Evolutionary conservation across 2,888 invertebrate genomes (phyloP), one percentile per base, ranked within the genome.

Genomic region (Cryptus viduatorius): DNA sequence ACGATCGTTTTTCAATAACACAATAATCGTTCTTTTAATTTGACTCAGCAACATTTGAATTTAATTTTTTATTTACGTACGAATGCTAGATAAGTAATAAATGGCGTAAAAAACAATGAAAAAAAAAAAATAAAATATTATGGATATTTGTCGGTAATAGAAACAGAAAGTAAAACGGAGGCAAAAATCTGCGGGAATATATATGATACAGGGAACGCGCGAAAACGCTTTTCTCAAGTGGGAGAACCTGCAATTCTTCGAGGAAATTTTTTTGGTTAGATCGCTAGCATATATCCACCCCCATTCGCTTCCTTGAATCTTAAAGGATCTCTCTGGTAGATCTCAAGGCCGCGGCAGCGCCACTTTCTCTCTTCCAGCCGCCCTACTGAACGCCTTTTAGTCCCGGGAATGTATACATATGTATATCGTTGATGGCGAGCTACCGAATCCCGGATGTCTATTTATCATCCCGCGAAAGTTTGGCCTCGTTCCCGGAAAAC

Each of bases 261-360:
- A 67, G 71, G 67, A 72, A 67, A 67, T 53, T 82, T 82, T 46
- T 46, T 19, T 10, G 44, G 72, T 64, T 65, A 73, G 65, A 79
- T 44, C 37, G n/a, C 44, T 59, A 50, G 73, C 29, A 14, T 10
- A 73, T 77, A 69, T 65, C 78, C 77, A 65, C 73, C 85, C 82
- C 72, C 79, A 84, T 81, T 42, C 72, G 75, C 81, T 73, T 82
- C 83, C 82, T 78, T 80, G 87, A 87, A 87, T 83, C 84, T 65
- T 71, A 86, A 76, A 73, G 72, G 65, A 81, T 84, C 61, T 64
- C 73, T 65, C 46, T 71, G 71, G 48, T 72, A 71, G 46, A 82
- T 82, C 79, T 79, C 83, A 81, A 85, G 85, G 85, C 73, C 83
- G 42, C 31, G 68, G 53, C 14, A 4, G 59, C 59, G 48, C 67